Evolutionary conservation across 1,140 invertebrate species (phyloP).

Genomic region (Musca domestica): DNA sequence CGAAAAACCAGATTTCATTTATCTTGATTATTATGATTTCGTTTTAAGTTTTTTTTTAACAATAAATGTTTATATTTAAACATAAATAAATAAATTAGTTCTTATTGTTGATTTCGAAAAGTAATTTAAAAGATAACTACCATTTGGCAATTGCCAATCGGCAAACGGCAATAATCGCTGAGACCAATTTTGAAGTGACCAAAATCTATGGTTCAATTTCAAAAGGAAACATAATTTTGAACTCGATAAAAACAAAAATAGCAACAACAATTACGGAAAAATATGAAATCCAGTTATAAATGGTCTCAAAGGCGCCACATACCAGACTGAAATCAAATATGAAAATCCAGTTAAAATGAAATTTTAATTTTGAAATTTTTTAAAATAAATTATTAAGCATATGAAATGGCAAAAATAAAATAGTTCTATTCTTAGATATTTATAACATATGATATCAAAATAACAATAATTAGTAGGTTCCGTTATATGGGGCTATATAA

Average conservation of each 20-base stretch:
- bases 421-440: too few relatives aligned
- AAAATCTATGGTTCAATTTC: background rate
- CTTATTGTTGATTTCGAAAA: slow-evolving; percentile 20
- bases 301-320: slow-evolving; percentile 2
- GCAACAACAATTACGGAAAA: background rate
- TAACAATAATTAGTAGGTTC: too few relatives aligned
- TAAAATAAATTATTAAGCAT: too few relatives aligned
- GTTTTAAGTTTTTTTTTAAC: background rate
- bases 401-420: too few relatives aligned
- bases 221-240: background rate
- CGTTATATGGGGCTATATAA: too few relatives aligned
- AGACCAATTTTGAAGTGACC: background rate
- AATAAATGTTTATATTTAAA: slow-evolving; percentile 21
- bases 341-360: too few relatives aligned
- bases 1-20: slow-evolving; percentile 3
- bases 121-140: slow-evolving; percentile 17
- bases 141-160: slow-evolving; percentile 6
- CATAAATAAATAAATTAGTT: slow-evolving; percentile 22
- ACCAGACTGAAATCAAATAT: background rate
- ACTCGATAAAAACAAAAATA: background rate
- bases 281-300: slow-evolving; percentile 10
- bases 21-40: slow-evolving; percentile 11
- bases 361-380: too few relatives aligned
- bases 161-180: background rate
- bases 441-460: too few relatives aligned